Evolutionary conservation across 1,140 invertebrate species (phyloP), one percentile per base, ranked within the genome.

Genomic region (Brachionus calyciflorus): DNA sequence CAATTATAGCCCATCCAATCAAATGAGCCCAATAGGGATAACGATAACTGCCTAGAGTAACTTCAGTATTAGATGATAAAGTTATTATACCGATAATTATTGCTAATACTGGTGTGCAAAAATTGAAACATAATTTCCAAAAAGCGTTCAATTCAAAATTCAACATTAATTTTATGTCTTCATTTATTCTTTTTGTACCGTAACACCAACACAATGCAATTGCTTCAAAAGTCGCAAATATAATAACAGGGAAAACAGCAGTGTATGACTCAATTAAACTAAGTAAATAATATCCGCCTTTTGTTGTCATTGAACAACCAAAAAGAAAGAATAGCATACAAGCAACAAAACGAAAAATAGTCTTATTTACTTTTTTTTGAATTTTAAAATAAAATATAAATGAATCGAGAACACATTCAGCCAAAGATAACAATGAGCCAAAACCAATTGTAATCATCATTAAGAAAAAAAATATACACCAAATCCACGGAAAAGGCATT

Each of bases 381-480:
- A 76, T 48, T 48, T 60, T 63, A 12, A 76, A 63, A 7, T 30
- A n/a, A 40, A 48, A 5, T 26, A 63, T 46, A 46, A 76, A 44
- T 57, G 73, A 57, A 37, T 55, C 49, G 9, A 76, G n/a, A 49
- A 76, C 46, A 30, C 49, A 57, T 76, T 76, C 73, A 9, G 53
- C 53, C 2, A 76, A 37, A 2, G 73, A 76, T 41, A 76, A 55
- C 17, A 57, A 41, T 14, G 55, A 63, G 30, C 76, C 88, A 14
- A 89, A 81, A 21, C 90, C 96, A 46, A 98, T 87, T 0, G 95
- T 96, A 75, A 98, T 93, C 28, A 98, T 88, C 94, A 98, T 98
- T 37, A 98, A 87, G 84, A 98, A 98, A 87, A 98, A 98, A 41
- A 98, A 91, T 69, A 96, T 90, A 0, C 93, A 92, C 94, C 94